These are phyloP conservation scores for Pinctada fucata DNA, from an alignment of 2,888 invertebrate species.

Conservation along the genomic window DNA sequence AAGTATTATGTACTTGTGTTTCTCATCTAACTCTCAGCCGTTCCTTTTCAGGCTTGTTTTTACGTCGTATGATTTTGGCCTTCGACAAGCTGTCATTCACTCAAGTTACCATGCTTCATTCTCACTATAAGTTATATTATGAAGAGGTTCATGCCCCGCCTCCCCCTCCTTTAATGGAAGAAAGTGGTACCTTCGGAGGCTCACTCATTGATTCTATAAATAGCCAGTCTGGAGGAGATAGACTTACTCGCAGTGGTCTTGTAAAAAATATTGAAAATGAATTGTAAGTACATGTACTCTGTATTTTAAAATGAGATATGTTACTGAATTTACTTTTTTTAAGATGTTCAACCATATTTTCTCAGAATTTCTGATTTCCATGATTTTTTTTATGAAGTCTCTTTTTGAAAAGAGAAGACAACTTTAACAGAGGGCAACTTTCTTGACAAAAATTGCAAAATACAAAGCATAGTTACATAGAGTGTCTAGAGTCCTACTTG, in stretches of 20 bases:
- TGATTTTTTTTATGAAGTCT: too few relatives aligned
- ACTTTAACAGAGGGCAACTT: too few relatives aligned
- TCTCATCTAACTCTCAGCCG: too few relatives aligned
- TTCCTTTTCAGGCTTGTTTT: constrained; percentile 84
- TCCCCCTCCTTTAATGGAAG: constrained; percentile 46
- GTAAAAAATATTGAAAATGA: constrained; percentile 48
- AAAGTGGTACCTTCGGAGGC: constrained; percentile 56
- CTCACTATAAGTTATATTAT: constrained; percentile 85
- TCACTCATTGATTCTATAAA: constrained; percentile 61
- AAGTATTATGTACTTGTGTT: too few relatives aligned
- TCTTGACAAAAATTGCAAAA: too few relatives aligned
- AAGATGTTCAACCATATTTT: too few relatives aligned
- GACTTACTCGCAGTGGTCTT: constrained; percentile 50
- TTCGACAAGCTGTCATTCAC: constrained; percentile 91
- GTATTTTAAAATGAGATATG: too few relatives aligned
- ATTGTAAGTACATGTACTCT: constrained; percentile 12
- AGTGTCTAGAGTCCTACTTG: too few relatives aligned
- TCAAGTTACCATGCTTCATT: constrained; percentile 86
- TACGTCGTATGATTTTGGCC: constrained; percentile 88
- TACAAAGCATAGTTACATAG: too few relatives aligned
- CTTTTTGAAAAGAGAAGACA: too few relatives aligned
- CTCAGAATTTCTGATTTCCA: too few relatives aligned
- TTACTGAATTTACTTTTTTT: too few relatives aligned
- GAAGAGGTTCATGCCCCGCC: constrained; percentile 69
- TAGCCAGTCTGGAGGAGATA: constrained; percentile 47